Evolutionary conservation across 2,113 vertebrate species (phyloP), one percentile per base, ranked within the genome.

Genomic region (Todiramphus chloris): DNA sequence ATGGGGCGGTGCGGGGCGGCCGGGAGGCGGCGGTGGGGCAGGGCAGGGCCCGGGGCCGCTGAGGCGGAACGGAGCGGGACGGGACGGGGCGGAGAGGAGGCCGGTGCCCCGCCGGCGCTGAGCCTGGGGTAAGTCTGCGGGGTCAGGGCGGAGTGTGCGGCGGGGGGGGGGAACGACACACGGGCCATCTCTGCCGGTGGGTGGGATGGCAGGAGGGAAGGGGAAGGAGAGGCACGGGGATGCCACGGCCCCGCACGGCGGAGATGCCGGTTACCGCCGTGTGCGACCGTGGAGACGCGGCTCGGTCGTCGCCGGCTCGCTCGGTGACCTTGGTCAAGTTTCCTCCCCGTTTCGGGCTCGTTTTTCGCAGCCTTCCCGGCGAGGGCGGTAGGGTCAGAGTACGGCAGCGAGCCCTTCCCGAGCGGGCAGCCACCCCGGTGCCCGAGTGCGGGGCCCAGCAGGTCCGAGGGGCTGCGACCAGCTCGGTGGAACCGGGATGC

Each of bases 301-400:
- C 68, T 68, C 53, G 23, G 68, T 37, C 20, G 35, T 12, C 25
- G 11, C 12, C 11, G 37, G n/a, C 69, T 85, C 31, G 13, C 44
- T 33, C 60, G 62, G 83, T 94, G 93, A 93, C 95, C 95, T 94
- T 96, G 95, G 90, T 43, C 72, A 83, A 96, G 90, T 91, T 86
- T 46, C 58, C 28, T n/a, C 58, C n/a, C n/a, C 16, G 69, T 74
- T 81, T 83, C 5, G 30, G 46, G 50, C 13, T 93, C 15, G 8
- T 37, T 50, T 37, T 50, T 44, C 9, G 58, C 37, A 31, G 41
- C 58, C 28, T 37, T 13, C 15, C 28, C 27, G 48, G n/a, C 6
- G 30, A 39, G 15, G 7, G n/a, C 5, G 9, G 33, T 20, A 3
- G 27, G 2, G 31, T 3, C 7, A 53, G 55, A 10, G 60, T 14